These are phyloP conservation scores for Pluvialis apricaria DNA, from an alignment of 2,113 vertebrate genomes.

Conservation along the genomic window DNA sequence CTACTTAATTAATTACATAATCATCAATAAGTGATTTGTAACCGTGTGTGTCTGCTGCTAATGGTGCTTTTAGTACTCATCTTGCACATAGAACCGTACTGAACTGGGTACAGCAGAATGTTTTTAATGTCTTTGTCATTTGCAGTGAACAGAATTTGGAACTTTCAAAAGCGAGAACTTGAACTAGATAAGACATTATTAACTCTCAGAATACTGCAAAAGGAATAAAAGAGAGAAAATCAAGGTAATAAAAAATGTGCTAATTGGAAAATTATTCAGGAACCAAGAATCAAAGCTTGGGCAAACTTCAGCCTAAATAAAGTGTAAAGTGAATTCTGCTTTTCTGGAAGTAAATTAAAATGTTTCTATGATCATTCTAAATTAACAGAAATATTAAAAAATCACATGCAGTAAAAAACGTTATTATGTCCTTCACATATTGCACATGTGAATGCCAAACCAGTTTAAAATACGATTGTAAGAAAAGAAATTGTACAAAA, in stretches of 20 bases:
- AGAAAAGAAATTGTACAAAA: background rate
- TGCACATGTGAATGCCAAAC: background rate
- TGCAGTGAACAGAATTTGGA: background rate
- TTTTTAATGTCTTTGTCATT: background rate
- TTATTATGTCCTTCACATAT: background rate
- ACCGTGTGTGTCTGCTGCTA: background rate
- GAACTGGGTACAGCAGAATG: background rate
- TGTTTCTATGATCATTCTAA: background rate
- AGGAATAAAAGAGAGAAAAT: background rate
- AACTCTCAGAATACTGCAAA: background rate
- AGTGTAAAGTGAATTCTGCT: background rate
- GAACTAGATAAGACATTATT: background rate
- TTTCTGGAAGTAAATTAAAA: background rate
- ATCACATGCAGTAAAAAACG: background rate
- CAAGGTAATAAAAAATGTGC: background rate
- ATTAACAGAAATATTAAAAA: background rate
- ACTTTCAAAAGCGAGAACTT: background rate
- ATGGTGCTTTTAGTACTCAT: slow-evolving; percentile 3
- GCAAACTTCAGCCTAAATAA: background rate
- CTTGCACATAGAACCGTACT: background rate
- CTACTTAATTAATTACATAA: background rate
- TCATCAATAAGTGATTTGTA: background rate
- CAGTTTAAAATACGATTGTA: background rate
- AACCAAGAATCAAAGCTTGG: background rate
- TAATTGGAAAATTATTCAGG: background rate